Percentiles rank a stretch among this genome's conserved stretches.
phyloP scores from a whole-genome alignment of 2,888 invertebrate species.

The Elaeidobius kamerunicus region DNA sequence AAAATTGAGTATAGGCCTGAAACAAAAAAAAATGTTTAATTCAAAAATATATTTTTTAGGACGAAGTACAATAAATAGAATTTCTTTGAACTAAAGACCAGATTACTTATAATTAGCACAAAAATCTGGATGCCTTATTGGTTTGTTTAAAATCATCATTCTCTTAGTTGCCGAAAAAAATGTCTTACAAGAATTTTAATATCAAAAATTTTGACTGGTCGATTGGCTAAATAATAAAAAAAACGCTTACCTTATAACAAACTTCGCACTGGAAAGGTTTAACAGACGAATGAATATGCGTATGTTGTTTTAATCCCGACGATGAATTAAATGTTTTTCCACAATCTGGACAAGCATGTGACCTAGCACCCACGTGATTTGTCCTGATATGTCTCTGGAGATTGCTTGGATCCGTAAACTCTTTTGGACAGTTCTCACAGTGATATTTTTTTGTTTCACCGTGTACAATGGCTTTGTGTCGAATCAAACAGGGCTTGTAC shows the following conservation, averaged over 20 bases:
- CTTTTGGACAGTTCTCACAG: constrained; percentile 90
- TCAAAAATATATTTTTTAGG: no score
- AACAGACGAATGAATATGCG: constrained; percentile 97
- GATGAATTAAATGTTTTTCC: constrained; percentile 98
- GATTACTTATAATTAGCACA: no score
- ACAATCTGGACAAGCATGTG: constrained; percentile 97
- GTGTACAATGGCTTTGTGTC: constrained; percentile 79
- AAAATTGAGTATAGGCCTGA: constrained; percentile 17
- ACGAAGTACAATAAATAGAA: no score
- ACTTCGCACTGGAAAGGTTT: constrained; percentile 97
- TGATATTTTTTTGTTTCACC: constrained; percentile 83
- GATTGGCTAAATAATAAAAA: no score
- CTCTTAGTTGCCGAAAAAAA: no score
- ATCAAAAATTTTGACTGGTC: no score
- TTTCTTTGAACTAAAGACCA: no score
- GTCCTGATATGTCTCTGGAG: constrained; percentile 95
- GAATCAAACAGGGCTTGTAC: constrained; percentile 74
- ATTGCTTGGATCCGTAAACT: constrained; percentile 95
- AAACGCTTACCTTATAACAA: constrained; percentile 83
- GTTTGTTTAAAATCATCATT: no score
- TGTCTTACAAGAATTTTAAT: no score
- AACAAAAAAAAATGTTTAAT: not conserved
- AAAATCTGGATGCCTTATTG: no score
- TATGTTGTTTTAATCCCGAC: constrained; percentile 97
- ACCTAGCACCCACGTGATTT: constrained; percentile 92